phyloP scores from a whole-genome alignment of 2,113 vertebrate genomes.

The Gasterosteus nipponicus region DNA sequence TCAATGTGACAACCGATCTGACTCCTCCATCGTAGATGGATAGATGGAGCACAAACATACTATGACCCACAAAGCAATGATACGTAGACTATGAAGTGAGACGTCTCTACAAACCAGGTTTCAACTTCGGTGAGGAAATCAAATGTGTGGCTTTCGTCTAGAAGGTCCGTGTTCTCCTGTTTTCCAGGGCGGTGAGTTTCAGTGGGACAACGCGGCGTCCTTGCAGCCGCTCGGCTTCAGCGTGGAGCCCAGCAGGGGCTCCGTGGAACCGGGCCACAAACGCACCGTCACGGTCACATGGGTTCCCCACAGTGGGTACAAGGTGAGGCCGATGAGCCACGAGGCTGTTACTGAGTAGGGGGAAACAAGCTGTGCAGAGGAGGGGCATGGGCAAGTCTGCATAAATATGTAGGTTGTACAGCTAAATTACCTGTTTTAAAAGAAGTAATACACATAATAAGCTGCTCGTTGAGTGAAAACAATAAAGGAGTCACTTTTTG shows the following conservation, averaged over 20 bases:
- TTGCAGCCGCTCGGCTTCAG: slow-evolving; percentile 87
- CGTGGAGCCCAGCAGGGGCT: slow-evolving; percentile 78
- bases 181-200: slow-evolving; percentile 83
- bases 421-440: background rate
- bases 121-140: background rate
- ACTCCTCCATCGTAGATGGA: background rate
- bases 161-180: background rate
- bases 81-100: background rate
- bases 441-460: background rate
- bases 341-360: background rate
- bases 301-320: slow-evolving; percentile 82
- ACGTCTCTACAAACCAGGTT: background rate
- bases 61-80: background rate
- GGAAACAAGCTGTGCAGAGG: background rate
- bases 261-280: slow-evolving; percentile 79
- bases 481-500: background rate
- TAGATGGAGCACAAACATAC: background rate
- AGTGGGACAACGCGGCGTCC: slow-evolving; percentile 66
- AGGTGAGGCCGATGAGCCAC: slow-evolving; percentile 65
- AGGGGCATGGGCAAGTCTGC: background rate
- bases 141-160: background rate
- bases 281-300: slow-evolving; percentile 84
- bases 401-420: background rate
- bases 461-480: background rate
- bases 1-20: background rate